Conservation (phyloP, 2,888 invertebrate species). For the Chloroclysta siterata region DNA sequence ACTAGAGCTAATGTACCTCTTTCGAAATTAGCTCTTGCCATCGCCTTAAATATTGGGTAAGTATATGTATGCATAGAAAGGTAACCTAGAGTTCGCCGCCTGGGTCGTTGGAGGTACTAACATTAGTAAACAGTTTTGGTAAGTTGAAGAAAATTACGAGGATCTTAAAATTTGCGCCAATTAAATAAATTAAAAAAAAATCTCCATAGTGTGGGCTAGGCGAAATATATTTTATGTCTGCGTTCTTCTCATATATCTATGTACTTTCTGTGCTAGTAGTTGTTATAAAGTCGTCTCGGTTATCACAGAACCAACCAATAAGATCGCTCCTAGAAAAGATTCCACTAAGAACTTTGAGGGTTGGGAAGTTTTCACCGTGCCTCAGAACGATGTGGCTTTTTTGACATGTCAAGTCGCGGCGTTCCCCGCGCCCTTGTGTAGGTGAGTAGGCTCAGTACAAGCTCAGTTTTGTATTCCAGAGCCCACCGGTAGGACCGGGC, state of each 20-base stretch:
- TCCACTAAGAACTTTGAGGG: slow-evolving; percentile 85
- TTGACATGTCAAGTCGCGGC: slow-evolving; percentile 89
- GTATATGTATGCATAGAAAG: not conserved
- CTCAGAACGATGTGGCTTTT: slow-evolving; percentile 79
- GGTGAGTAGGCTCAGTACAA: slow-evolving; percentile 83
- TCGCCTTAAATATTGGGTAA: not conserved
- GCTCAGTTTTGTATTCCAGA: slow-evolving; percentile 82
- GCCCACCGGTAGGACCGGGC: slow-evolving; percentile 89
- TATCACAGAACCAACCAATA: slow-evolving; percentile 88
- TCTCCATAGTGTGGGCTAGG: not conserved
- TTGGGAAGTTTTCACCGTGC: slow-evolving; percentile 86
- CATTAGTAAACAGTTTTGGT: not conserved
- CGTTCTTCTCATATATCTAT: not conserved
- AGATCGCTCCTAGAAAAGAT: slow-evolving; percentile 86
- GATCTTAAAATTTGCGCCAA: no score
- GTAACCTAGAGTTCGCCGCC: not conserved
- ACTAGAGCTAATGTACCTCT: no score
- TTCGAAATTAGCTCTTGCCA: no score
- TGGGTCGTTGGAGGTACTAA: not conserved
- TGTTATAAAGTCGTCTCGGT: slow-evolving; percentile 56
- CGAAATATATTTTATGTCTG: not conserved
- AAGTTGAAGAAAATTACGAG: not conserved
- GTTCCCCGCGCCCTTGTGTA: slow-evolving; percentile 88
- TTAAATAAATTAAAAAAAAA: not conserved
- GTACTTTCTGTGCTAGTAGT: slow-evolving; percentile 31